phyloP scores from a whole-genome alignment of 2,888 invertebrate species.

The Deroplatys truncata region DNA sequence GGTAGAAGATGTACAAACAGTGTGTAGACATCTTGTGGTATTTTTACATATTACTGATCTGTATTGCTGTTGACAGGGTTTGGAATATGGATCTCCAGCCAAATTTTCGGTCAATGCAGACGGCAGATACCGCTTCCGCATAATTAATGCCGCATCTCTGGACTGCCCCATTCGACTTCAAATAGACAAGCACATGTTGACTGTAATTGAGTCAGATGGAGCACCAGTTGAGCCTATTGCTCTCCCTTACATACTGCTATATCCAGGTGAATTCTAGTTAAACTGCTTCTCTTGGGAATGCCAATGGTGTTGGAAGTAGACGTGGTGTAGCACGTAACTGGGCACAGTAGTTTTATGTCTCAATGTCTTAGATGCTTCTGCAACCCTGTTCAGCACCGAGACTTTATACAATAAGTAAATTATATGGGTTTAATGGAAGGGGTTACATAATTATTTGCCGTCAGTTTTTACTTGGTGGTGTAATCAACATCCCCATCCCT shows the following conservation, averaged over 20 bases:
- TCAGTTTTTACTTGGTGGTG: too few species aligned
- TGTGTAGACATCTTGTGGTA: too few species aligned
- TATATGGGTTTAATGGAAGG: too few species aligned
- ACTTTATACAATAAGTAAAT: too few species aligned
- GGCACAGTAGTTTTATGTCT: background rate
- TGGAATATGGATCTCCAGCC: slow-evolving; percentile 8
- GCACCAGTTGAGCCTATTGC: slow-evolving; percentile 47
- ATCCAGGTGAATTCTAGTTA: slow-evolving; percentile 47
- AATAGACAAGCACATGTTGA: slow-evolving; percentile 50
- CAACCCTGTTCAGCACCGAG: too few species aligned
- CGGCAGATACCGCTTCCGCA: slow-evolving; percentile 60
- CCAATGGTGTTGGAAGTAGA: background rate
- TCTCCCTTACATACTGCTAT: slow-evolving; percentile 45
- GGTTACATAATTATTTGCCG: too few species aligned
- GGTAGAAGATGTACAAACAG: too few species aligned
- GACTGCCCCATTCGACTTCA: slow-evolving; percentile 50
- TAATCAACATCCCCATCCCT: too few species aligned
- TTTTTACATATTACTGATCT: too few species aligned
- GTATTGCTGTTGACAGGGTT: background rate
- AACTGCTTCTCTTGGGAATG: too few species aligned
- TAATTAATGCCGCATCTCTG: slow-evolving; percentile 57
- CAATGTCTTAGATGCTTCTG: too few species aligned
- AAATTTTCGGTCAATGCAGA: slow-evolving; percentile 49
- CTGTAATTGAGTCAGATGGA: slow-evolving; percentile 53
- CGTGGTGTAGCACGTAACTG: background rate